A percentile compares a stretch with the other conserved stretches of the same genome.
These are phyloP conservation scores for Calypte anna DNA, from an alignment of 2,113 vertebrate species.

Conservation along the genomic window DNA sequence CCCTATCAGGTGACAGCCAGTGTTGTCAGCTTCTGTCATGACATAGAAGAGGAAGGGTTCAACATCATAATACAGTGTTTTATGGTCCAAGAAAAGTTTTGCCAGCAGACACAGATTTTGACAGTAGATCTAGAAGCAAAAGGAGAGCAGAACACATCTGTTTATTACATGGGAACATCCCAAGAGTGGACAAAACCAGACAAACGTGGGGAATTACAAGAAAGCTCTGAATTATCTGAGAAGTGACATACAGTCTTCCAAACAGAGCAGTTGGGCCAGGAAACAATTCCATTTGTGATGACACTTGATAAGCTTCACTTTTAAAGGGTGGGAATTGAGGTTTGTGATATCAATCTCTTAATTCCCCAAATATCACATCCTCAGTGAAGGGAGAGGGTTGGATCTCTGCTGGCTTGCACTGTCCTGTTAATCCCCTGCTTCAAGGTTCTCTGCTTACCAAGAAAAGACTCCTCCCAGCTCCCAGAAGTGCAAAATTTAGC, in stretches of 20 bases:
- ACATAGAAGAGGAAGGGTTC: constrained; percentile 99
- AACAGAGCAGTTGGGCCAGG: neutral
- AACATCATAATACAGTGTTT: constrained; percentile 97
- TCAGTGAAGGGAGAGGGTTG: neutral
- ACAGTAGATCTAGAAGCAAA: constrained; percentile 90
- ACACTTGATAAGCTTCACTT: neutral
- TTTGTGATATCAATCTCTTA: neutral
- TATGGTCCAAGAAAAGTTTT: constrained; percentile 98
- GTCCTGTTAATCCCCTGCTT: neutral
- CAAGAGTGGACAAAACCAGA: neutral
- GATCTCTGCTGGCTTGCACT: neutral
- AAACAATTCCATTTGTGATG: neutral
- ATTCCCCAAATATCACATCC: neutral
- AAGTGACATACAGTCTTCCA: neutral
- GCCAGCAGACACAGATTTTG: constrained; percentile 98
- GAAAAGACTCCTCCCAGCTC: neutral
- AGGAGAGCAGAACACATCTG: neutral
- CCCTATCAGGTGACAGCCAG: constrained; percentile 96
- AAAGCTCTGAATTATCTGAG: neutral
- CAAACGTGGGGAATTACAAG: neutral
- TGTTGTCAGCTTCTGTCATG: constrained; percentile 99
- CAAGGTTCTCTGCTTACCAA: neutral
- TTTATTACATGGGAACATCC: neutral
- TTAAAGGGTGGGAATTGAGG: neutral
- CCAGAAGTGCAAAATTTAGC: neutral